Percentiles rank a stretch among this genome's conserved stretches.
These are phyloP conservation scores for Dryomyza anilis DNA, from an alignment of 2,888 invertebrate genomes.

Conservation along the genomic window DNA sequence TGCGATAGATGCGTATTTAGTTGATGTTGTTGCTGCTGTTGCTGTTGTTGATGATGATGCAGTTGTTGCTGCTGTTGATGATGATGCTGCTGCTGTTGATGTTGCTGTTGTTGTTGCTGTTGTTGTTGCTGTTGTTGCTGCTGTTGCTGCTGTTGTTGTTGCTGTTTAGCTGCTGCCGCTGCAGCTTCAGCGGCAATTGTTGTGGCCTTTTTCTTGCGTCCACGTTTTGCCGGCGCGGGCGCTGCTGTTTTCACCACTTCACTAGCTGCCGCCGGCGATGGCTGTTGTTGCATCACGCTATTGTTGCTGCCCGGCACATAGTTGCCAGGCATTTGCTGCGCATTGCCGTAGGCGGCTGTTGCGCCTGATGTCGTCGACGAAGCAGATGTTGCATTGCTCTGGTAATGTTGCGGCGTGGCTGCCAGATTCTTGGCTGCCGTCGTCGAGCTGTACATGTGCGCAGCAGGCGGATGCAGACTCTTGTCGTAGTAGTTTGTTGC, in stretches of 20 bases:
- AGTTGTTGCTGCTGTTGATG: conserved; percentile 44
- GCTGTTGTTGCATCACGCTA: conserved; percentile 32
- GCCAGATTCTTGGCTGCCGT: conserved; percentile 39
- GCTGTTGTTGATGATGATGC: conserved; percentile 37
- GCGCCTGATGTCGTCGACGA: background rate
- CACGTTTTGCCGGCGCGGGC: conserved; percentile 48
- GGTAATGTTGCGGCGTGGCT: conserved; percentile 37
- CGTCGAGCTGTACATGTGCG: conserved; percentile 65
- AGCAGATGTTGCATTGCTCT: conserved; percentile 26
- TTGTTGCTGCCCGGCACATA: conserved; percentile 32
- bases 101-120: conserved; percentile 39
- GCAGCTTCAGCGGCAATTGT: conserved; percentile 49
- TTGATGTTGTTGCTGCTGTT: conserved; percentile 42
- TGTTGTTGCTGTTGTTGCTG: conserved; percentile 42
- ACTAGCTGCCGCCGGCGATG: conserved; percentile 27
- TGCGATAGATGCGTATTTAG: conserved; percentile 41
- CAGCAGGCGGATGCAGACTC: conserved; percentile 65
- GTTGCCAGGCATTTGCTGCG: conserved; percentile 43
- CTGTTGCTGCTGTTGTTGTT: conserved; percentile 40
- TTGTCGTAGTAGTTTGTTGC: conserved; percentile 65
- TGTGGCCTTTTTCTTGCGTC: conserved; percentile 52
- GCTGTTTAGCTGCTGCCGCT: conserved; percentile 38
- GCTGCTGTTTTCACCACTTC: conserved; percentile 27
- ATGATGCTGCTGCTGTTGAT: conserved; percentile 37
- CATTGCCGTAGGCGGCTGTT: conserved; percentile 34